Conservation (phyloP, 1,140 invertebrate species). For the Panagrolaimus sp. region DNA sequence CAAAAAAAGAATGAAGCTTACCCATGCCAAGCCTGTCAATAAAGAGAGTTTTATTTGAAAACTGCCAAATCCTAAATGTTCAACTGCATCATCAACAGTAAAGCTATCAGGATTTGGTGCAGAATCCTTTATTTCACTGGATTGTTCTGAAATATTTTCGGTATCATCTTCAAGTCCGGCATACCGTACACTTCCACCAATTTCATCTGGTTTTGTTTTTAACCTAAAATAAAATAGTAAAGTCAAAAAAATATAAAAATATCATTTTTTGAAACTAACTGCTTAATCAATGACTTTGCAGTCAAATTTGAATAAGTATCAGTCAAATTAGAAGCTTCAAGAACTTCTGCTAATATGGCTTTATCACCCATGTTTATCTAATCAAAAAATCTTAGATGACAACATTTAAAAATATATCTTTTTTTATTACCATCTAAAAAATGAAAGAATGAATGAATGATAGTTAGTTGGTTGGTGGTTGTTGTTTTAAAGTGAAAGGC, state of each 20-base stretch:
- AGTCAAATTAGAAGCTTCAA: constrained; percentile 55
- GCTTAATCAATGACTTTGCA: constrained; percentile 46
- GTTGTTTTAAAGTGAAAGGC: too few relatives aligned
- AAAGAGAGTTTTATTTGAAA: constrained; percentile 77
- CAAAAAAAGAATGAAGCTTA: constrained; percentile 37
- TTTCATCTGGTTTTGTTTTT: constrained; percentile 25
- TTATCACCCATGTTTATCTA: constrained; percentile 49
- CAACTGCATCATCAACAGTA: constrained; percentile 88
- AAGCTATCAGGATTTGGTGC: constrained; percentile 71
- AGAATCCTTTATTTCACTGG: not conserved
- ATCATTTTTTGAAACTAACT: constrained; percentile 39
- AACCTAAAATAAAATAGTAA: constrained; percentile 22
- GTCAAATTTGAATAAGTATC: constrained; percentile 54
- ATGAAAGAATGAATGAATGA: too few relatives aligned
- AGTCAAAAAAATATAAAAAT: not conserved
- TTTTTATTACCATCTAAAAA: too few relatives aligned
- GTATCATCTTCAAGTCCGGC: constrained; percentile 39
- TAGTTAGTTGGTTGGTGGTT: too few relatives aligned
- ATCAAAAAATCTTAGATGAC: not conserved
- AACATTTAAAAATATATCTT: not conserved
- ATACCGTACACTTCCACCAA: constrained; percentile 30
- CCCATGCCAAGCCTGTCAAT: constrained; percentile 63
- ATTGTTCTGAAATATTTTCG: constrained; percentile 29
- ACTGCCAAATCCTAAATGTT: constrained; percentile 85
- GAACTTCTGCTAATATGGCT: constrained; percentile 52